Evolutionary conservation across 2,113 vertebrate genomes (phyloP).

Genomic region (Pogona vitticeps): DNA sequence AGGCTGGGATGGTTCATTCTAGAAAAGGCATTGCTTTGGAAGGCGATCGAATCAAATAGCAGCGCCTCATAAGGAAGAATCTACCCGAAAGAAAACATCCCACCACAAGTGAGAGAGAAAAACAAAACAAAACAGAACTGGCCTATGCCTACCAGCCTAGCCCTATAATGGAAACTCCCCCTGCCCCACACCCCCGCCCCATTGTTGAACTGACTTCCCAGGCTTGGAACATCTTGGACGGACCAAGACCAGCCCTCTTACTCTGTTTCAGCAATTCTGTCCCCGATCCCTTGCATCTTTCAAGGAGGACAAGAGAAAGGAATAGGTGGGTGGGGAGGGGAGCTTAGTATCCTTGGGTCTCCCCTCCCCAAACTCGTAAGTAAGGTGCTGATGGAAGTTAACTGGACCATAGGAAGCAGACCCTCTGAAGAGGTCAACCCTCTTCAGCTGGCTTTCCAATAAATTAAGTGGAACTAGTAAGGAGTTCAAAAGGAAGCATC

Average conservation of each 20-base stretch:
- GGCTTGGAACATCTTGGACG: neutral
- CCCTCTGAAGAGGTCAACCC: neutral
- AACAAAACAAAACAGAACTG: neutral
- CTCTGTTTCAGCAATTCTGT: neutral
- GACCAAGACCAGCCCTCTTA: neutral
- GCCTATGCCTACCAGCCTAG: neutral
- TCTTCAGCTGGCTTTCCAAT: conserved; percentile 15
- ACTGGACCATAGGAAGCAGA: neutral
- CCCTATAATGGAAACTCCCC: neutral
- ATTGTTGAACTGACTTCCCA: neutral
- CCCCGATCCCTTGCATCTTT: neutral
- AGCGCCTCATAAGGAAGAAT: neutral
- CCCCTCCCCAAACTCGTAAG: neutral
- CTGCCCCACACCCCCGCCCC: neutral
- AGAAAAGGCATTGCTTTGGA: neutral
- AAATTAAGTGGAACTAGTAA: conserved; percentile 29
- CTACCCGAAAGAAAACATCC: neutral
- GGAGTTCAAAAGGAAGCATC: conserved; percentile 7
- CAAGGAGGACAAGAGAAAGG: neutral
- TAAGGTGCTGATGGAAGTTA: conserved; percentile 30
- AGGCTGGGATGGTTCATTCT: neutral
- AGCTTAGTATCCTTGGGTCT: neutral
- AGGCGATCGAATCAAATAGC: neutral
- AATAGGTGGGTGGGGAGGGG: neutral
- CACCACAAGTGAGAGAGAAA: neutral